These are phyloP conservation scores for Bruchidius siliquastri DNA, from an alignment of 2,888 invertebrate species.

Conservation along the genomic window DNA sequence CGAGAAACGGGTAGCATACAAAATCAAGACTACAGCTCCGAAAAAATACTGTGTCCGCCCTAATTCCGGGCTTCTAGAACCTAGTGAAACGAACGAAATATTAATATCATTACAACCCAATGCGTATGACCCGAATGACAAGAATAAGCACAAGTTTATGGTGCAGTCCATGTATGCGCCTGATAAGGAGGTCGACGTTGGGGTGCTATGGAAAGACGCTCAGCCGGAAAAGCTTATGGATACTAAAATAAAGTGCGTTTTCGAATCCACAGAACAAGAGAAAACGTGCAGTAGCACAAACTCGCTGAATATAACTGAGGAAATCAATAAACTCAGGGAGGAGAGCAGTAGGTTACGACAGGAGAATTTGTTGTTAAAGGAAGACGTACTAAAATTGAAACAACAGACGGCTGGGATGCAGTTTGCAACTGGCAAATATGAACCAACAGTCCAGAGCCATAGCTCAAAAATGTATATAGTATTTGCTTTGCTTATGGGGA, in stretches of 20 bases:
- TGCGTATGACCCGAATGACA: neutral
- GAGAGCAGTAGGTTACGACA: neutral
- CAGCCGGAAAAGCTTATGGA: neutral
- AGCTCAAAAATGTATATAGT: neutral
- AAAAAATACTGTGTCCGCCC: conserved; percentile 1
- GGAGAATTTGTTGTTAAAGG: neutral
- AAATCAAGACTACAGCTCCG: conserved; percentile 1
- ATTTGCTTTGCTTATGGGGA: neutral
- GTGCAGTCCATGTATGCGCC: neutral
- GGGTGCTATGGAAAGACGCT: neutral
- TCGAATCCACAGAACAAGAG: neutral
- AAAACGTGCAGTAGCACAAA: neutral
- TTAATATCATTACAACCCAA: neutral
- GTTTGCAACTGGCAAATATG: neutral
- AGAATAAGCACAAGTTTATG: neutral
- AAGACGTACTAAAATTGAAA: neutral
- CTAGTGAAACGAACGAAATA: neutral
- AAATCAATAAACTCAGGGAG: neutral
- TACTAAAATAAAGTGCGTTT: neutral
- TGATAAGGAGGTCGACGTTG: neutral
- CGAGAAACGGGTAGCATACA: neutral
- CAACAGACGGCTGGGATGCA: neutral
- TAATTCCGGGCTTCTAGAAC: neutral
- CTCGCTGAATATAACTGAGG: neutral
- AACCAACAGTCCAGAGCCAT: neutral